Evolutionary conservation across 2,113 vertebrate genomes (phyloP).

Genomic region (Xyliphius kryptos): DNA sequence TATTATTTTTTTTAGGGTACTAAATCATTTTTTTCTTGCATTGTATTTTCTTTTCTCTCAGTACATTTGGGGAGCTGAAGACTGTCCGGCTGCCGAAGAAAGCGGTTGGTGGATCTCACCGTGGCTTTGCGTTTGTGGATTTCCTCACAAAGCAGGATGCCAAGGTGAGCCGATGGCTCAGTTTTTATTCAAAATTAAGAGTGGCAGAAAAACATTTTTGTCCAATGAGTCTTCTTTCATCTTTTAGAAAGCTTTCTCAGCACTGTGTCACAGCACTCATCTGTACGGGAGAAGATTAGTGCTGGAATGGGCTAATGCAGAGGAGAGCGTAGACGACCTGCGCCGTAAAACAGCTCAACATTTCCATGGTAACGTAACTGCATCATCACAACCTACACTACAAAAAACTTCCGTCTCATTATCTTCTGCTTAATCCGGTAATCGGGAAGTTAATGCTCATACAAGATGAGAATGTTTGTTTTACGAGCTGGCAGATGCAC

Average conservation of each 20-base stretch:
- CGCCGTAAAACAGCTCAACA: slow-evolving; percentile 82
- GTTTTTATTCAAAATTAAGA: slow-evolving; percentile 13
- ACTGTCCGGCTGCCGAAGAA: slow-evolving; percentile 90
- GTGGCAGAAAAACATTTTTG: not conserved
- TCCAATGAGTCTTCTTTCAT: not conserved
- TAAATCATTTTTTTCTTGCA: too few relatives aligned
- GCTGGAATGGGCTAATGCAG: slow-evolving; percentile 88
- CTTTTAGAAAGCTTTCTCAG: slow-evolving; percentile 81
- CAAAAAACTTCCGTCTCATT: too few relatives aligned
- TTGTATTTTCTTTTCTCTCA: slow-evolving; percentile 43
- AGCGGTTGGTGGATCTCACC: slow-evolving; percentile 74
- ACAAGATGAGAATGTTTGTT: too few relatives aligned
- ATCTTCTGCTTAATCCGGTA: too few relatives aligned
- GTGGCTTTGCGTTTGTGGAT: slow-evolving; percentile 93
- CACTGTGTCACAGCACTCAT: slow-evolving; percentile 96
- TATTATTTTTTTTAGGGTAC: too few relatives aligned
- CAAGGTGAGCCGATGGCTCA: slow-evolving; percentile 70
- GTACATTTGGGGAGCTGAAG: slow-evolving; percentile 95
- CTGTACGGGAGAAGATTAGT: slow-evolving; percentile 90
- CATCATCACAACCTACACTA: too few relatives aligned
- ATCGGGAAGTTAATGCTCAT: too few relatives aligned
- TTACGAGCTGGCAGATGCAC: too few relatives aligned
- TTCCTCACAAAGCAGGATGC: slow-evolving; percentile 95
- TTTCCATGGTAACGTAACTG: slow-evolving; percentile 75
- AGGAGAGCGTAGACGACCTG: slow-evolving; percentile 80